These are phyloP conservation scores for Prunella himalayana DNA, from an alignment of 2,113 vertebrate genomes.

Conservation along the genomic window DNA sequence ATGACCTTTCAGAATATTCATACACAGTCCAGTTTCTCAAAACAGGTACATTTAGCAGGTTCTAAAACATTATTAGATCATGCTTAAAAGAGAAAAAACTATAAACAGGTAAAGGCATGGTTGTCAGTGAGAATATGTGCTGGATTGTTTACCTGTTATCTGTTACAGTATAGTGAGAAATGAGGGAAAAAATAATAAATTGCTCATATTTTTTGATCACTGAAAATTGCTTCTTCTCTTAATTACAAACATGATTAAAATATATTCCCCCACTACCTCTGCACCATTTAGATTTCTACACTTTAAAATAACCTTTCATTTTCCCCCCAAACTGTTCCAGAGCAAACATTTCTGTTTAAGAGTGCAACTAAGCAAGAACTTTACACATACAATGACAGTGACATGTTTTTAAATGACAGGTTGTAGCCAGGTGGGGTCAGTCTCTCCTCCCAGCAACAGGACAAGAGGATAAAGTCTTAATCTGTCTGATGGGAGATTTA, in stretches of 20 bases:
- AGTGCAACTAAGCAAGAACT: neutral
- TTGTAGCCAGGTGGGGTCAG: neutral
- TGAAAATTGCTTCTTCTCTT: neutral
- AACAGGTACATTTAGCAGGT: neutral
- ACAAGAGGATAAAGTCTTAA: neutral
- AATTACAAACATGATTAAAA: neutral
- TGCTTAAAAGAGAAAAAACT: neutral
- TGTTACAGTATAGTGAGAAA: neutral
- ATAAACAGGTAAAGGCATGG: neutral
- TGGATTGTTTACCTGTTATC: neutral
- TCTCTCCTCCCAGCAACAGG: neutral
- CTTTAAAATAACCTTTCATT: neutral
- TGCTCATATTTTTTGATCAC: neutral
- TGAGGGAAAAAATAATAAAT: neutral
- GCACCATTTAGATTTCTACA: neutral
- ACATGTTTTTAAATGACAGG: neutral
- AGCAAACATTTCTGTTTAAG: neutral
- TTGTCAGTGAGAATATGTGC: neutral
- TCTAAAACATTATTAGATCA: neutral
- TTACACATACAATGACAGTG: neutral
- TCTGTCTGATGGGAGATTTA: neutral
- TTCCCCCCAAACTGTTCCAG: neutral
- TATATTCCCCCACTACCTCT: neutral
- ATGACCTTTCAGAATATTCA: neutral
- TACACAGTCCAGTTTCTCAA: neutral